Evolutionary conservation across 2,797 vertebrate genomes (phyloP).

Genomic region (Hippoglossus hippoglossus): DNA sequence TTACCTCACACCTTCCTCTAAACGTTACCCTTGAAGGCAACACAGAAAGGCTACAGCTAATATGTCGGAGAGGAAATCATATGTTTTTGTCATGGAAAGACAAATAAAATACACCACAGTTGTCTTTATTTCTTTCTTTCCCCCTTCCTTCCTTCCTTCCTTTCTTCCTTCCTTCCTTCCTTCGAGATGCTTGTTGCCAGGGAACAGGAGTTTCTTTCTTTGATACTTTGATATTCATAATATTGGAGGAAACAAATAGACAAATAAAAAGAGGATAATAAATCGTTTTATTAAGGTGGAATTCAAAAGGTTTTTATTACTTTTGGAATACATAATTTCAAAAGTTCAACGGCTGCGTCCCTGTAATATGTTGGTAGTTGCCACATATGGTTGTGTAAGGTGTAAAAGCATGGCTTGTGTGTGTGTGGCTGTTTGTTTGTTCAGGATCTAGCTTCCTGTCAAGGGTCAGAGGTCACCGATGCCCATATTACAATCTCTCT

Average conservation of each 20-base stretch:
- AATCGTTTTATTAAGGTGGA: not conserved
- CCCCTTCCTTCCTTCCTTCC: not conserved
- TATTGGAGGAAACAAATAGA: constrained; percentile 21
- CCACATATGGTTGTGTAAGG: not conserved
- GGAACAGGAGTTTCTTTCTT: constrained; percentile 61
- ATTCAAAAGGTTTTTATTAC: too few relatives aligned
- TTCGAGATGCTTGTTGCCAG: constrained; percentile 50
- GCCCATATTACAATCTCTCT: not conserved
- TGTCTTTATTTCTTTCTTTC: constrained; percentile 23
- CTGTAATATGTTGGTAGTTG: too few relatives aligned
- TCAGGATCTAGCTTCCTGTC: constrained; percentile 4
- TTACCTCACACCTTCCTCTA: constrained; percentile 1
- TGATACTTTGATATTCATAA: constrained; percentile 54
- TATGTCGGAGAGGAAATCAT: not conserved
- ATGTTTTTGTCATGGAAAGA: constrained; percentile 2
- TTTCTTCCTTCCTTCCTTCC: not conserved
- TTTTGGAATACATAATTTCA: too few relatives aligned
- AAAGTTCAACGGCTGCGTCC: too few relatives aligned
- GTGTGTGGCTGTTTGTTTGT: not conserved
- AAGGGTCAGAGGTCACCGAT: constrained; percentile 24
- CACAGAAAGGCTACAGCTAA: not conserved
- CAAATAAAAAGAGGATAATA: constrained; percentile 1
- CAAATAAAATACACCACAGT: not conserved
- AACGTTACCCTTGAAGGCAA: not conserved
- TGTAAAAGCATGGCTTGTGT: not conserved